Base-by-base conservation (phyloP, 1,140 invertebrate genomes). In the Chironomus tepperi region DNA sequence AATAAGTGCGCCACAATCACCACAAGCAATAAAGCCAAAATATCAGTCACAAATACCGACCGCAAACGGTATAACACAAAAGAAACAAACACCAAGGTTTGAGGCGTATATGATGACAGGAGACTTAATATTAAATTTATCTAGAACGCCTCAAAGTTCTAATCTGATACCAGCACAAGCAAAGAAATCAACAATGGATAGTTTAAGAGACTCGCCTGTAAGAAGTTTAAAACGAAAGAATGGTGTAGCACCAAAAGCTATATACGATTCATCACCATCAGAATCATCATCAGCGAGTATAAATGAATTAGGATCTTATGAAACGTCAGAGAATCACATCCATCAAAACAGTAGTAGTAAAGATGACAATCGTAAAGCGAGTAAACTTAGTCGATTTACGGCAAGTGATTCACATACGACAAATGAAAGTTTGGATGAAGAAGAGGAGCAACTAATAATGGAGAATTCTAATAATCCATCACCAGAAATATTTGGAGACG, bases 31-130 rank as follows among this genome's bases (percentile, higher is more conserved):
- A 75, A 79, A 79, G 64, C 79, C 80, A 18, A 79, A 78, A 19
- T 78, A 77, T 65, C 80, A 78, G 73, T 83, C 85, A 77, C 65
- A 70, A 79, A 85, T 77, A 77, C 83, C 77, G 80, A 86, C 80
- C 79, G 78, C 74, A 64, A 75, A 67, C 19, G 75, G 73, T 73
- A 15, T 72, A 47, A 16, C 19, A 72, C 75, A 83, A 76, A 81
- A 83, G 42, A 83, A 83, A 78, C 84, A 75, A 80, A 81, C 82
- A 74, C 80, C 81, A 72, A 85, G 88, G 78, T 96, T 93, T 83
- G 95, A 97, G 83, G 93, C 94, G 19, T 97, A 94, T 84, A 94
- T 97, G 88, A 97, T 98, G 95, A 97, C 95, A n/a, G 95, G 95
- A 9, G 95, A 97, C 80, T 85, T 96, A 76, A 97, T 97, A 82